Evolutionary conservation across 2,113 vertebrate species (phyloP), one percentile per base, ranked within the genome.

Genomic region (Thamnophis sirtalis): DNA sequence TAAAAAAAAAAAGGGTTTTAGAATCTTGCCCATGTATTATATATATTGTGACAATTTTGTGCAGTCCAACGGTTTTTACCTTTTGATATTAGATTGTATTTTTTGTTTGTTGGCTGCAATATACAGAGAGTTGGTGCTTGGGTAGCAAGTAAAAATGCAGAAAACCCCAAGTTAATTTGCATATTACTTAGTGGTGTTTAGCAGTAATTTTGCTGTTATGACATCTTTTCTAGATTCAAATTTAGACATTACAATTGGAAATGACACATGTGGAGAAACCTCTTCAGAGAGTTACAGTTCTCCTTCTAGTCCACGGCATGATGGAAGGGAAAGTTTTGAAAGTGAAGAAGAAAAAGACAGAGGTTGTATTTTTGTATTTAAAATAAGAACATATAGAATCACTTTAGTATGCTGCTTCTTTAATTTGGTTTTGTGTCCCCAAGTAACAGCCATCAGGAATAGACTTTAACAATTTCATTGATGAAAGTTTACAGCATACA

Each of bases 281-380:
- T 99, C 99, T 24, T 99, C 99, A 80, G 99, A 99, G 97, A 98
- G 98, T 97, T 99, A 98, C 97, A 99, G 99, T 97, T 99, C 98
- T 93, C 98, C 99, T 19, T 98, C 98, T 94, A 99, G 98, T 95
- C 99, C 98, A 90, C 98, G 97, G 33, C 98, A 98, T 87, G 97
- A 98, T 93, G 98, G 98, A 87, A 97, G 97, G 95, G 98, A 98
- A 97, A 99, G 98, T 95, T 98, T 98, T 96, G 98, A 99, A 53
- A 99, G 98, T 92, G 99, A 99, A 97, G 98, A 99, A 50, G 98
- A 99, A 94, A 98, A 98, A 96, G 98, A 98, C 97, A 98, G 98
- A 98, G 98, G 98, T 99, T 96, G 95, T 97, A 95, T 95, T 94
- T 95, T 63, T 85, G 92, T 55, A 89, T 89, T 85, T 28, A 89